Evolutionary conservation across 2,888 invertebrate genomes (phyloP).

Genomic region (Reticulitermes lucifugus): DNA sequence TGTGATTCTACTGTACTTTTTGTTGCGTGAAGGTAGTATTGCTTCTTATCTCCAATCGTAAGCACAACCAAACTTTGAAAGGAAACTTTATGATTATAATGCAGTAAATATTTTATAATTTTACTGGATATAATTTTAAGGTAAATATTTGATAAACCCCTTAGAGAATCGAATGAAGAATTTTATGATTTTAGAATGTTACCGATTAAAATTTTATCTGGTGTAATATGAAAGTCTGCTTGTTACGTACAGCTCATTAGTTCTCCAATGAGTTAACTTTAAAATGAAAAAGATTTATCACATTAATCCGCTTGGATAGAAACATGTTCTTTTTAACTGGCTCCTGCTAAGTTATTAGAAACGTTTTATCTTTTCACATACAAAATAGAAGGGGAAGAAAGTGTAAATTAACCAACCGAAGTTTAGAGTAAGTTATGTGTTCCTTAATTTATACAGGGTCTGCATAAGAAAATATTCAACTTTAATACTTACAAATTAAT

Average conservation of each 20-base stretch:
- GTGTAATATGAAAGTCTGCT: background rate
- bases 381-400: slow-evolving; percentile 42
- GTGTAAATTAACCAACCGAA: slow-evolving; percentile 19
- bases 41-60: too few relatives aligned
- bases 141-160: too few relatives aligned
- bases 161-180: too few relatives aligned
- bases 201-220: background rate
- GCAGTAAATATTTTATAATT: too few relatives aligned
- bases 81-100: too few relatives aligned
- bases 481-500: background rate
- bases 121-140: too few relatives aligned
- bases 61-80: too few relatives aligned
- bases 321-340: slow-evolving; percentile 43
- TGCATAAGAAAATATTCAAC: slow-evolving; percentile 1
- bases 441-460: background rate
- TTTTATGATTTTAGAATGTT: background rate
- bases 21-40: too few relatives aligned
- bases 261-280: slow-evolving; percentile 40
- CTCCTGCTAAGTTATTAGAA: slow-evolving; percentile 32
- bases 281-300: slow-evolving; percentile 1
- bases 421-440: background rate
- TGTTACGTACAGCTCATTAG: slow-evolving; percentile 38
- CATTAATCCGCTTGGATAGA: slow-evolving; percentile 21
- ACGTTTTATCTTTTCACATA: slow-evolving; percentile 40
- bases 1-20: too few relatives aligned